phyloP scores from a whole-genome alignment of 2,797 vertebrate genomes.

The Sebastes cheni region DNA sequence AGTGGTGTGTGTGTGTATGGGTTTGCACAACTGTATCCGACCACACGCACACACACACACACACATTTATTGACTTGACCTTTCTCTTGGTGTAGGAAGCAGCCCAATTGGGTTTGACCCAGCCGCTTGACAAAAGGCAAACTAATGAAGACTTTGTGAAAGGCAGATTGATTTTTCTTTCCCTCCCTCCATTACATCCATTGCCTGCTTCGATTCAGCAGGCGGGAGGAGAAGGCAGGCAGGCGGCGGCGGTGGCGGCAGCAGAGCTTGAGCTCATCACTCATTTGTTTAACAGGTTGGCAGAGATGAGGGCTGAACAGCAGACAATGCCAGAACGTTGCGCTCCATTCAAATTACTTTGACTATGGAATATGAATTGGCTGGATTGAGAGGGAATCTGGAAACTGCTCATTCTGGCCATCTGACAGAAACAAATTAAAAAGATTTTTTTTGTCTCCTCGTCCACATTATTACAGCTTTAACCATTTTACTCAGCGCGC shows the following conservation, averaged over 20 bases:
- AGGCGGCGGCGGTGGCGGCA: neutral
- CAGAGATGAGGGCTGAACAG: conserved; percentile 38
- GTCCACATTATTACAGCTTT: conserved; percentile 13
- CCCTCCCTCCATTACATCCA: conserved; percentile 39
- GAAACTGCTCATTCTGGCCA: conserved; percentile 8
- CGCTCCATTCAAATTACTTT: conserved; percentile 24
- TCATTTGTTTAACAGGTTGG: conserved; percentile 68
- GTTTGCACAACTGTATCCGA: conserved; percentile 14
- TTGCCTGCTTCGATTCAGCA: conserved; percentile 12
- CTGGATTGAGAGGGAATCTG: conserved; percentile 6
- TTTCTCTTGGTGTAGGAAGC: conserved; percentile 66
- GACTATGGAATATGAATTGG: conserved; percentile 29
- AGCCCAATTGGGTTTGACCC: conserved; percentile 68
- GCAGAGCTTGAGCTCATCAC: conserved; percentile 45
- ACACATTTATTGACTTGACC: conserved; percentile 68
- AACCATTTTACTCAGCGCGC: conserved; percentile 7
- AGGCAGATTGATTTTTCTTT: conserved; percentile 70
- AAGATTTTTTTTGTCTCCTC: conserved; percentile 21
- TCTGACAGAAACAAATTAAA: conserved; percentile 44
- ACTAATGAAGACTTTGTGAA: conserved; percentile 80
- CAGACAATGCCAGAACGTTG: conserved; percentile 40
- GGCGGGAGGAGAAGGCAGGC: conserved; percentile 1
- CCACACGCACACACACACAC: conserved; percentile 28
- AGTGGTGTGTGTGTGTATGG: neutral
- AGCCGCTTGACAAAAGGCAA: conserved; percentile 67